Conservation (phyloP, 2,888 invertebrate species). For the Omphaloscelis lunosa region DNA sequence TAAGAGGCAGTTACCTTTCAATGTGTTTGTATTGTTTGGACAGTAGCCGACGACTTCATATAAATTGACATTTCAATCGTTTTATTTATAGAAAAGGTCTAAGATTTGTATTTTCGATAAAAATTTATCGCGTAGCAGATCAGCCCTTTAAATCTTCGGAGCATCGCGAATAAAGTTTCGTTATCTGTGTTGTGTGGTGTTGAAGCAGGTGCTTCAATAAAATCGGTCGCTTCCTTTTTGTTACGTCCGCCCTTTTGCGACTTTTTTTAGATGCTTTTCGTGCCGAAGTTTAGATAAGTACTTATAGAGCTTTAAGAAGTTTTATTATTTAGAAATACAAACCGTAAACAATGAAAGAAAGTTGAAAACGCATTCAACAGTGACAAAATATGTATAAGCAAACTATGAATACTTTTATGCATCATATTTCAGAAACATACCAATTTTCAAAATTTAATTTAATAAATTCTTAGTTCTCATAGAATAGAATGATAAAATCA, state of each 20-base stretch:
- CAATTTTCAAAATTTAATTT: background rate
- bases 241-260: constrained; percentile 63
- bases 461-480: background rate
- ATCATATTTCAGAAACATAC: background rate
- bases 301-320: background rate
- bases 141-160: constrained; percentile 9
- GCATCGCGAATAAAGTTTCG: constrained; percentile 46
- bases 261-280: constrained; percentile 45
- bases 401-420: background rate
- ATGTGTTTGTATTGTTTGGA: constrained; percentile 82
- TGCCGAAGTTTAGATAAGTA: constrained; percentile 20
- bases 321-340: constrained; percentile 9
- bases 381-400: background rate
- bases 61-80: constrained; percentile 68
- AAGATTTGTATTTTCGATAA: constrained; percentile 21
- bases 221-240: constrained; percentile 76
- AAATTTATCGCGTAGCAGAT: background rate
- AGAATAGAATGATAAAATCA: background rate
- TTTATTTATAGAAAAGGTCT: constrained; percentile 49
- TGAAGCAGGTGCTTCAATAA: constrained; percentile 66
- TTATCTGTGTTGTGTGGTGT: constrained; percentile 47
- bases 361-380: background rate
- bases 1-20: constrained; percentile 76
- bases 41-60: constrained; percentile 81
- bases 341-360: background rate